Conservation (phyloP, 2,888 invertebrate genomes). For the Notodonta dromedarius region DNA sequence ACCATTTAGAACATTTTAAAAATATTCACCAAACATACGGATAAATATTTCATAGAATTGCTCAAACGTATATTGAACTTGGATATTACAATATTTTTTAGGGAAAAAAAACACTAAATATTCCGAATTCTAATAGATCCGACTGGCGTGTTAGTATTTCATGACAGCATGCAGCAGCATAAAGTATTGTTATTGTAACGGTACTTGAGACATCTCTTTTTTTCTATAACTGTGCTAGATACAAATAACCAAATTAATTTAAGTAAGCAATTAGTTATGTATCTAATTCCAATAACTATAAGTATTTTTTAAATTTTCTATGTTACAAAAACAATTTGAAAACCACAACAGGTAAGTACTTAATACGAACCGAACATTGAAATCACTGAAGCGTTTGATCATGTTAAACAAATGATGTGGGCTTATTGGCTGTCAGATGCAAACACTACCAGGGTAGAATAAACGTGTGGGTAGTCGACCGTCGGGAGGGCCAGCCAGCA, state of each 20-base stretch:
- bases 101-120: conserved; percentile 27
- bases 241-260: too few species aligned
- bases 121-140: conserved; percentile 17
- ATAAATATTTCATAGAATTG: conserved; percentile 32
- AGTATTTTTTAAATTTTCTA: too few species aligned
- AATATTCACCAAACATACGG: not conserved
- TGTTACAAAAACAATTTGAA: not conserved
- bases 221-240: not conserved
- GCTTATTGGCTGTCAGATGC: conserved; percentile 58
- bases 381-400: not conserved
- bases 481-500: conserved; percentile 22
- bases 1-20: conserved; percentile 7
- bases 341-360: not conserved
- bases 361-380: not conserved
- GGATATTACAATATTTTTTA: conserved; percentile 20
- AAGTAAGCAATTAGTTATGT: not conserved
- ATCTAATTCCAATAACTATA: too few species aligned
- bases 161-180: not conserved
- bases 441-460: conserved; percentile 56
- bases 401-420: conserved; percentile 25
- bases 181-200: not conserved
- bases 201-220: not conserved
- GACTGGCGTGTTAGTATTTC: not conserved
- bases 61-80: conserved; percentile 33
- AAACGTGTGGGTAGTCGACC: conserved; percentile 34